Evolutionary conservation across 2,888 invertebrate species (phyloP), one percentile per base, ranked within the genome.

Genomic region (Drosophila austrosaltans): DNA sequence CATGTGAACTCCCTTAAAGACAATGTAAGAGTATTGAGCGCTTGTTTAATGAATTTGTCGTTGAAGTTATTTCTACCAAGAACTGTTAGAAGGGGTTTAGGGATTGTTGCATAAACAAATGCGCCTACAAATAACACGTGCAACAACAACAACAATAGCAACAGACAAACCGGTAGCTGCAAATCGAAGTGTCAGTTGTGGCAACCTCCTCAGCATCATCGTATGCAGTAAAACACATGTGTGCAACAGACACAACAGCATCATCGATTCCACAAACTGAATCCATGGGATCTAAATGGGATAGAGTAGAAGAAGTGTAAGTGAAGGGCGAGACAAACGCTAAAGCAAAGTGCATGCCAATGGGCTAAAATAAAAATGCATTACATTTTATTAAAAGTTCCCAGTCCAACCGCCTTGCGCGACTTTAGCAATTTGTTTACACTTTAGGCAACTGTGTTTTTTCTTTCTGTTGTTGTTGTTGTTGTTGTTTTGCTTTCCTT

Each of bases 151-250:
- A 48, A 53, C 58, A 71, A 22, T 22, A 68, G 32, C 62, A 54
- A 20, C 39, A 75, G 64, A 53, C 59, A 58, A 53, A 65, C 36
- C 72, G 68, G 69, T 80, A 66, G 75, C 75, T 77, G 83, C 83
- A 88, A 83, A 88, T 88, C 83, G 81, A 86, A 88, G 83, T 83
- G 83, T 82, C 83, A 83, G 88, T 77, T 79, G 77, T 67, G 63
- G 83, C 74, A 68, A 66, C 68, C 63, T 68, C 39, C 57, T 48
- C 53, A 61, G 32, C 61, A 60, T 60, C 70, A 63, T 57, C 16
- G 16, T 28, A 70, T 81, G 42, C 72, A 63, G 28, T 53, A 65
- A 74, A 87, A 83, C 83, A 83, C 83, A 83, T 83, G 87, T 83
- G 83, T 83, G 89, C 89, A 83, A 76, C 83, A 83, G 83, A 83